These are phyloP conservation scores for Lepus townsendii DNA, from an alignment of 2,797 vertebrate genomes.

Conservation along the genomic window DNA sequence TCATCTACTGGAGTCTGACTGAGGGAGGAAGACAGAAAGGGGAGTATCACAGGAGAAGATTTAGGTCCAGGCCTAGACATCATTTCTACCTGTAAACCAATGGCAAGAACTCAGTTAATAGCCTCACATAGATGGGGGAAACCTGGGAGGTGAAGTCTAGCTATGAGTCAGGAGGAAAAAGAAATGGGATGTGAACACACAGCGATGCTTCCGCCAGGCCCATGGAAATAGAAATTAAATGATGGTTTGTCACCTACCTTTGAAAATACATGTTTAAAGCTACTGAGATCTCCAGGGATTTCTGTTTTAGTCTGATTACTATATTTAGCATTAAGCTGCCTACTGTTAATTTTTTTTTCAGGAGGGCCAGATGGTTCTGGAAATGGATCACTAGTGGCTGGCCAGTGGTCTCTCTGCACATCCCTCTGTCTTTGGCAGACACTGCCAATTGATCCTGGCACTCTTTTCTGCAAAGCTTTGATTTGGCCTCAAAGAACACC, in stretches of 20 bases:
- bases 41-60: neutral
- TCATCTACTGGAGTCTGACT: neutral
- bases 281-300: neutral
- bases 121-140: neutral
- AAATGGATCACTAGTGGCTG: neutral
- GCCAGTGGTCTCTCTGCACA: neutral
- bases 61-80: neutral
- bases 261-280: neutral
- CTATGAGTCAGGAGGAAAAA: neutral
- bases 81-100: neutral
- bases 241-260: neutral
- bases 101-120: conserved; percentile 11
- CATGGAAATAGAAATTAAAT: neutral
- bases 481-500: neutral
- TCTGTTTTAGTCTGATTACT: neutral
- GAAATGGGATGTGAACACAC: neutral
- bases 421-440: neutral
- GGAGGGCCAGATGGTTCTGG: neutral
- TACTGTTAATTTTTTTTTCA: neutral
- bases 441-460: neutral
- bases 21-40: conserved; percentile 12
- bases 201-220: neutral
- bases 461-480: conserved; percentile 26
- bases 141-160: neutral
- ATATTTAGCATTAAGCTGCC: neutral